A percentile compares a stretch with the other conserved stretches of the same genome.
phyloP scores from a whole-genome alignment of 2,797 vertebrate genomes.

The Picus viridis region DNA sequence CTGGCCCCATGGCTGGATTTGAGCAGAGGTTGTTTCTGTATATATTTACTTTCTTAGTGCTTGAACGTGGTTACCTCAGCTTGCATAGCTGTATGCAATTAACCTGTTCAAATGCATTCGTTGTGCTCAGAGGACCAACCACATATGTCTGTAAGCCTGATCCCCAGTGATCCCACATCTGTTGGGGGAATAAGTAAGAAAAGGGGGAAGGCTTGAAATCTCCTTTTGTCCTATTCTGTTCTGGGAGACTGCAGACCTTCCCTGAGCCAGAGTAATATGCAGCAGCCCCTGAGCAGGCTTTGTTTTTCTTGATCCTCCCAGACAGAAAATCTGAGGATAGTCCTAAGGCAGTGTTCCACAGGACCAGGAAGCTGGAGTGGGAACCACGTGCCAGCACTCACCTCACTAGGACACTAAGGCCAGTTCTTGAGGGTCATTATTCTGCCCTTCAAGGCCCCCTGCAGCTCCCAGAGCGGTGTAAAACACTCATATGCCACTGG shows the following conservation, averaged over 20 bases:
- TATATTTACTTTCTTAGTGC: neutral
- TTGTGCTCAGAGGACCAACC: neutral
- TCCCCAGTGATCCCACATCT: neutral
- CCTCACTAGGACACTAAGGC: neutral
- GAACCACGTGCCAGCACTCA: fast-evolving
- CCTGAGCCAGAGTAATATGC: neutral
- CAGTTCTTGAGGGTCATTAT: neutral
- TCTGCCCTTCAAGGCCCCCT: neutral
- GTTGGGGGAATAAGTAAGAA: neutral
- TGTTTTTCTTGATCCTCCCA: neutral
- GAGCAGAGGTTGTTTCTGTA: neutral
- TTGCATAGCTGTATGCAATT: neutral
- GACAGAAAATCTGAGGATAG: neutral
- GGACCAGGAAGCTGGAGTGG: neutral
- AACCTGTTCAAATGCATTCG: neutral
- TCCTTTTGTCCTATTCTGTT: neutral
- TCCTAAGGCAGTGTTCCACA: neutral
- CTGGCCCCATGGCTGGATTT: neutral
- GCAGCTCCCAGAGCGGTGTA: neutral
- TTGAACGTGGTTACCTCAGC: neutral
- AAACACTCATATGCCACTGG: neutral
- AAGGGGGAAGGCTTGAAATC: neutral
- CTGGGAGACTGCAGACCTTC: neutral
- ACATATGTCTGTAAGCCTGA: neutral
- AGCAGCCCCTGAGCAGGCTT: neutral